A percentile compares a stretch with the other conserved stretches of the same genome.
phyloP scores from a whole-genome alignment of 2,797 vertebrate genomes.

The Salmo trutta region DNA sequence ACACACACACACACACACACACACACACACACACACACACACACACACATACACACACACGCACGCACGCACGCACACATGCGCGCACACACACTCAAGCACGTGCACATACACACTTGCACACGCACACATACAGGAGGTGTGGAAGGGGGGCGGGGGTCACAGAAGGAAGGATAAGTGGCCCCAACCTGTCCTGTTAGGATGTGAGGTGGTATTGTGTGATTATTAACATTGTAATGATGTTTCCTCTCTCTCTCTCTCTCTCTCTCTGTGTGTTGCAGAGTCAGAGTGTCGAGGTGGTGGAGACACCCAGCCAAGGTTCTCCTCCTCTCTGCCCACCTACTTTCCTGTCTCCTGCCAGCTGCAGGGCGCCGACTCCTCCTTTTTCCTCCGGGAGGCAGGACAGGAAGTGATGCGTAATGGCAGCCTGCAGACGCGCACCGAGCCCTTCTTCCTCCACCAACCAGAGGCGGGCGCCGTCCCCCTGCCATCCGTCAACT shows the following conservation, averaged over 20 bases:
- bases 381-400: constrained; percentile 91
- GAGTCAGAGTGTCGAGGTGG: constrained; percentile 70
- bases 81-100: background rate
- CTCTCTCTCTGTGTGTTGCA: constrained; percentile 54
- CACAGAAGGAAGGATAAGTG: background rate
- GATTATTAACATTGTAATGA: too few relatives aligned
- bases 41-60: background rate
- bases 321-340: constrained; percentile 85
- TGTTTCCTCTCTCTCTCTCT: constrained; percentile 9
- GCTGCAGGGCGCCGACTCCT: constrained; percentile 78
- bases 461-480: constrained; percentile 67
- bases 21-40: background rate
- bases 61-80: background rate
- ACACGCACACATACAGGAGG: background rate
- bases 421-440: constrained; percentile 86
- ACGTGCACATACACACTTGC: background rate
- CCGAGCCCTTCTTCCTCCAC: constrained; percentile 87
- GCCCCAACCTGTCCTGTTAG: too few relatives aligned
- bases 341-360: constrained; percentile 86
- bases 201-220: too few relatives aligned
- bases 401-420: constrained; percentile 93
- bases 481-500: constrained; percentile 80
- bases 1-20: background rate
- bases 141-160: too few relatives aligned
- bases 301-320: constrained; percentile 68